Conservation (phyloP, 2,888 invertebrate genomes). For the Anoplius nigerrimus region DNA sequence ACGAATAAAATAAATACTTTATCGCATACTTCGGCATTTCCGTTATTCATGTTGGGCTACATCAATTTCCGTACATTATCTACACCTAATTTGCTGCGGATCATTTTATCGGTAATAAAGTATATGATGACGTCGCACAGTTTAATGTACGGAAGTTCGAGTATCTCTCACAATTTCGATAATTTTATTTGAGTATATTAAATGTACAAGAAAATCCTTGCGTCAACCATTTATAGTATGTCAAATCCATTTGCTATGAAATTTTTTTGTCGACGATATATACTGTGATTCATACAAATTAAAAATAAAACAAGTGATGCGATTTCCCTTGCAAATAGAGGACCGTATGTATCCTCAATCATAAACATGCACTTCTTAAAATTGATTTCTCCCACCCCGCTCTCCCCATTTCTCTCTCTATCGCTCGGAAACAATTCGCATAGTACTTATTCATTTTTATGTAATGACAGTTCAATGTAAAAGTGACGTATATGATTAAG, state of each 20-base stretch:
- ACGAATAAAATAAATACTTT: constrained; percentile 64
- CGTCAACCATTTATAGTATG: constrained; percentile 22
- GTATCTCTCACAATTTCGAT: not conserved
- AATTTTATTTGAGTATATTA: constrained; percentile 49
- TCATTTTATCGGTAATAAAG: too few relatives aligned
- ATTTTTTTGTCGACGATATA: constrained; percentile 21
- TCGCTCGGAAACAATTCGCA: not conserved
- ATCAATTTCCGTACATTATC: too few relatives aligned
- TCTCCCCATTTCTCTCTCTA: not conserved
- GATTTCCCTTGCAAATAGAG: not conserved
- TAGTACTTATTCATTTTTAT: constrained; percentile 28
- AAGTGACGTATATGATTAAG: constrained; percentile 43
- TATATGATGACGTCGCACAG: too few relatives aligned
- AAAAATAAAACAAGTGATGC: constrained; percentile 29
- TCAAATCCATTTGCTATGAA: not conserved
- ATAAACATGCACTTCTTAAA: not conserved
- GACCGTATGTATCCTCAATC: too few relatives aligned
- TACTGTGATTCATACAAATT: constrained; percentile 27
- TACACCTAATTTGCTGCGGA: too few relatives aligned
- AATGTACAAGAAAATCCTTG: constrained; percentile 50
- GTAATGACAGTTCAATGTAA: constrained; percentile 37
- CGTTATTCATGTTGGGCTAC: too few relatives aligned
- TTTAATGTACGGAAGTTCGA: too few relatives aligned
- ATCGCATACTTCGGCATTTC: constrained; percentile 26
- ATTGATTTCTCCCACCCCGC: not conserved